Percentiles rank a stretch among this genome's conserved stretches.
Evolutionary conservation across 2,113 vertebrate species (phyloP).

Genomic region (Mustela nigripes): DNA sequence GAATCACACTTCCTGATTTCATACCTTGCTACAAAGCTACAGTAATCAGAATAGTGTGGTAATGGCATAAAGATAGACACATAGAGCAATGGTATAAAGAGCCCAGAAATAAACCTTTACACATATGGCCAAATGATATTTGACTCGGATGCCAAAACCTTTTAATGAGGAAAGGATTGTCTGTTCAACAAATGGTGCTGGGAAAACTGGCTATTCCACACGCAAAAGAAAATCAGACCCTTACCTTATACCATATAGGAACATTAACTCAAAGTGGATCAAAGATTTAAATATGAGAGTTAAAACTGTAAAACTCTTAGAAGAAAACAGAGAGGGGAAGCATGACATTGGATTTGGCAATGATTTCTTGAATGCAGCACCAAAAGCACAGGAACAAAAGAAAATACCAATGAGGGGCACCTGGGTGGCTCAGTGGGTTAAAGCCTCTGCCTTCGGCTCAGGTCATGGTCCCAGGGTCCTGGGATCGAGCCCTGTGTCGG

Average conservation of each 20-base stretch:
- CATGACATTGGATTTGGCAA: background rate
- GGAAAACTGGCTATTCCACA: background rate
- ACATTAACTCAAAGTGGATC: background rate
- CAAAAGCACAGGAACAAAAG: background rate
- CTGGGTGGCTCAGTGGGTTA: no score
- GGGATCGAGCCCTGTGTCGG: no score
- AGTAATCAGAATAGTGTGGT: background rate
- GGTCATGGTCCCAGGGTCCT: no score
- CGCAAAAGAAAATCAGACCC: background rate
- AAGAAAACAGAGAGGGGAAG: background rate
- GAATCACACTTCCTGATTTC: background rate
- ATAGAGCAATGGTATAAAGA: background rate
- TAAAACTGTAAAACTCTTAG: background rate
- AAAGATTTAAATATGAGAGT: background rate
- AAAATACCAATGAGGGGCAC: background rate
- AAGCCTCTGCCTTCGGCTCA: no score
- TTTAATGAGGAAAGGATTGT: background rate
- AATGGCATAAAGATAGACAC: background rate
- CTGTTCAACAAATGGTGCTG: background rate
- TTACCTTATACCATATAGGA: background rate
- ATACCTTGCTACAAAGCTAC: constrained; percentile 29
- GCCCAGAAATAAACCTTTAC: background rate
- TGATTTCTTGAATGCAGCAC: background rate
- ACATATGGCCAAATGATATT: background rate
- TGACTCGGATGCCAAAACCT: background rate